Evolutionary conservation across 2,113 vertebrate species (phyloP), one percentile per base, ranked within the genome.

Genomic region (Nestor notabilis): DNA sequence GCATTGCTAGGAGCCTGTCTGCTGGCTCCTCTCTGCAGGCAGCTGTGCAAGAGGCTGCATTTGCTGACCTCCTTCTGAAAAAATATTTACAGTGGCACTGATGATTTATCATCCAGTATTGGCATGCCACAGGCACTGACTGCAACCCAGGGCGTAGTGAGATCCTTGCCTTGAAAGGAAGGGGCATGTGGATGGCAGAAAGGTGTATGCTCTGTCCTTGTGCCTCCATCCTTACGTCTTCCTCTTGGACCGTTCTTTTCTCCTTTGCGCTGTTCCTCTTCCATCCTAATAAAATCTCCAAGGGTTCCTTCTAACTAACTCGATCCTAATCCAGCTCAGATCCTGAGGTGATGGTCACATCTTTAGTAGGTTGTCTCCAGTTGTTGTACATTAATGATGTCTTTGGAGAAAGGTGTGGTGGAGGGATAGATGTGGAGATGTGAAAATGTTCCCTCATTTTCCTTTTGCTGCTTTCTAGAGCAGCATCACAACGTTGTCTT

Each of bases 91-190:
- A 79, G 69, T 84, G 89, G 50, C 94, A 86, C 52, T 56, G 71
- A 83, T 90, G 49, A 93, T 90, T 93, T 83, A 68, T 93, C 82
- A 87, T 43, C 77, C 69, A 75, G 29, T 70, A 66, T 55, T 74
- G 77, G 72, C 83, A 81, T 95, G 80, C 65, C 91, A 87, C 50
- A 43, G 69, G 81, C 89, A 96, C 41, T 77, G 95, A 95, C 91
- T 90, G 65, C 89, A 94, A 55, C 17, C 61, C 77, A 68, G 43
- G 37, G 43, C 86, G 76, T 12, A 60, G 87, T 86, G 63, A 94
- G 70, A 87, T 81, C 55, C 60, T 89, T 79, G 83, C 60, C 80
- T 89, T 90, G 86, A 52, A 95, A 95, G 69, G 60, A 91, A 71
- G 64, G 27, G 74, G 23, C 87, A 15, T 11, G 44, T 76, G 77